phyloP scores from a whole-genome alignment of 2,888 invertebrate species.

The Lithophane leautieri region DNA sequence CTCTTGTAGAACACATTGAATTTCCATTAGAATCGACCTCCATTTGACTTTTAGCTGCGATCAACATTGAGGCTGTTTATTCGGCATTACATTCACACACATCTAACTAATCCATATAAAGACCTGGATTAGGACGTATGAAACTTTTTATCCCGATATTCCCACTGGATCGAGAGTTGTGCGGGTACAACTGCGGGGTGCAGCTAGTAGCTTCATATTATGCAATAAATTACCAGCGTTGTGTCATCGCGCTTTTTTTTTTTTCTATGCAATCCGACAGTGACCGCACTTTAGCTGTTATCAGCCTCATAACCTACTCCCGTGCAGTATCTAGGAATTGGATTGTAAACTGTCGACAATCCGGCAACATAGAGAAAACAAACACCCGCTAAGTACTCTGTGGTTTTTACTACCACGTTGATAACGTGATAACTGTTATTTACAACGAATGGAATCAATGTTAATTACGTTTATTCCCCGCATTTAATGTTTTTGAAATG shows the following conservation, averaged over 20 bases:
- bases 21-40: constrained; percentile 61
- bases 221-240: too few species aligned
- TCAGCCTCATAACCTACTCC: too few species aligned
- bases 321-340: neutral
- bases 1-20: constrained; percentile 65
- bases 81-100: too few species aligned
- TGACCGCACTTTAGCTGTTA: too few species aligned
- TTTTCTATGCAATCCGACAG: too few species aligned
- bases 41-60: constrained; percentile 29
- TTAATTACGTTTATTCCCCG: constrained; percentile 35
- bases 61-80: constrained; percentile 3
- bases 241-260: too few species aligned
- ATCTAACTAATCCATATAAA: too few species aligned
- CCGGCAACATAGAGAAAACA: neutral
- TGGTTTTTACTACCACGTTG: constrained; percentile 25
- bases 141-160: too few species aligned
- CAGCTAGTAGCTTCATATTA: too few species aligned
- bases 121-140: too few species aligned
- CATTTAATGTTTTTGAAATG: constrained; percentile 48
- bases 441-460: constrained; percentile 43
- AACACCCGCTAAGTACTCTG: constrained; percentile 19
- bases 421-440: constrained; percentile 42
- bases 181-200: too few species aligned
- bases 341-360: neutral
- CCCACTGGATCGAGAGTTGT: too few species aligned